phyloP scores from a whole-genome alignment of 2,797 vertebrate genomes.

The Neostethus bicornis region DNA sequence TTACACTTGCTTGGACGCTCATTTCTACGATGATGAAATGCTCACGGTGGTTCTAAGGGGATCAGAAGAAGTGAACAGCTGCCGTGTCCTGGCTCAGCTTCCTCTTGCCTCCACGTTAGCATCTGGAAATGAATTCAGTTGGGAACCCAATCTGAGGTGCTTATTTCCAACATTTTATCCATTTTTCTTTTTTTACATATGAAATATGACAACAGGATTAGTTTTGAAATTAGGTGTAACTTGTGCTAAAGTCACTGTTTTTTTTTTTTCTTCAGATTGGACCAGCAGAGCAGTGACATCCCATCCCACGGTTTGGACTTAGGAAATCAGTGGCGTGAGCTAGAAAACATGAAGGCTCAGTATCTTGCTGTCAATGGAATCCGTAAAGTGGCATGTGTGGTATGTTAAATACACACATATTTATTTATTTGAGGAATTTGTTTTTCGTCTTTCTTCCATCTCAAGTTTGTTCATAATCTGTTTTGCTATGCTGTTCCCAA shows the following conservation, averaged over 20 bases:
- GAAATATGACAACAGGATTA: not conserved
- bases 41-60: constrained; percentile 90
- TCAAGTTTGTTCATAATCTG: no score
- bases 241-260: no score
- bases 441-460: constrained; percentile 4
- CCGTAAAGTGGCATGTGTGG: constrained; percentile 96
- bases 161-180: not conserved
- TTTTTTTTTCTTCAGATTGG: no score
- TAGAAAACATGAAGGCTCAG: constrained; percentile 98
- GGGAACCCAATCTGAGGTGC: constrained; percentile 85
- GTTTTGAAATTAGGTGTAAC: not conserved
- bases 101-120: constrained; percentile 84
- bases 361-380: constrained; percentile 95
- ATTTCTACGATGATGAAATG: constrained; percentile 95
- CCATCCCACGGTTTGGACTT: constrained; percentile 80
- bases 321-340: constrained; percentile 91
- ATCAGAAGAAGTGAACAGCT: constrained; percentile 81
- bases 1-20: constrained; percentile 92
- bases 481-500: constrained; percentile 1
- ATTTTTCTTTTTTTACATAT: not conserved
- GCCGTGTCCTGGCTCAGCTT: constrained; percentile 88
- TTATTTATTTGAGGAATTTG: not conserved
- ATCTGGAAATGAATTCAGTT: constrained; percentile 81
- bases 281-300: constrained; percentile 84
- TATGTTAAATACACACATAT: constrained; percentile 65